phyloP scores from a whole-genome alignment of 1,140 invertebrate genomes.

The Ceratina australensis region DNA sequence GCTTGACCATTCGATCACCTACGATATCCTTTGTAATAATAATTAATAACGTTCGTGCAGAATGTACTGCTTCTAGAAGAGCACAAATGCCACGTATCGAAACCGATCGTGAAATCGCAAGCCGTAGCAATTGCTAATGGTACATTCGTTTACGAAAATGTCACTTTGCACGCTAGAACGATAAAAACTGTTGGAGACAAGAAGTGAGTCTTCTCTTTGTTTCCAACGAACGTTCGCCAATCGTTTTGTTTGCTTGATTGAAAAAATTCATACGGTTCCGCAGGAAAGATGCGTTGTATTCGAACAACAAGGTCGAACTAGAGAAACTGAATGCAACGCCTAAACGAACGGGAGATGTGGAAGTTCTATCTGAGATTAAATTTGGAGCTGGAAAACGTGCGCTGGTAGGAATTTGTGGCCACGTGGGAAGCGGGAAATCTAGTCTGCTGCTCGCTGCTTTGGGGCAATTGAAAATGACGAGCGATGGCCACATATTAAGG shows the following conservation, averaged over 20 bases:
- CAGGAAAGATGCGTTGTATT: slow-evolving; percentile 20
- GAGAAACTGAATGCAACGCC: slow-evolving; percentile 46
- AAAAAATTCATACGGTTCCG: slow-evolving; percentile 20
- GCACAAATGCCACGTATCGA: slow-evolving; percentile 69
- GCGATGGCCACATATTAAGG: slow-evolving; percentile 79
- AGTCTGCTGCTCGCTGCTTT: slow-evolving; percentile 83
- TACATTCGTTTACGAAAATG: slow-evolving; percentile 79
- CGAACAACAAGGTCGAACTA: slow-evolving; percentile 20
- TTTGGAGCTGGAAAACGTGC: slow-evolving; percentile 78
- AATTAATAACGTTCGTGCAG: slow-evolving; percentile 64
- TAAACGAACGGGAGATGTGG: slow-evolving; percentile 54
- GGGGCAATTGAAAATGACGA: slow-evolving; percentile 80
- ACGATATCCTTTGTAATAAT: background rate
- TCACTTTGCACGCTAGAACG: slow-evolving; percentile 25
- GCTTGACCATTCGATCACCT: background rate
- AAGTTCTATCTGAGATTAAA: slow-evolving; percentile 72
- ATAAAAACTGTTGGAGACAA: slow-evolving; percentile 38
- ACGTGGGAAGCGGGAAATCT: slow-evolving; percentile 85
- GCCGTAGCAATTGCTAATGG: slow-evolving; percentile 81
- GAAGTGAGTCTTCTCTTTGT: slow-evolving; percentile 54
- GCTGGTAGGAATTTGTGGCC: slow-evolving; percentile 84
- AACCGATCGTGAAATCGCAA: slow-evolving; percentile 77
- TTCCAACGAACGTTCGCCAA: background rate
- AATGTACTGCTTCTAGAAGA: slow-evolving; percentile 79
- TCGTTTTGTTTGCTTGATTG: background rate